Percentiles rank a stretch among this genome's conserved stretches.
Conservation (phyloP, 2,113 vertebrate species). For the Taurulus bubalis region DNA sequence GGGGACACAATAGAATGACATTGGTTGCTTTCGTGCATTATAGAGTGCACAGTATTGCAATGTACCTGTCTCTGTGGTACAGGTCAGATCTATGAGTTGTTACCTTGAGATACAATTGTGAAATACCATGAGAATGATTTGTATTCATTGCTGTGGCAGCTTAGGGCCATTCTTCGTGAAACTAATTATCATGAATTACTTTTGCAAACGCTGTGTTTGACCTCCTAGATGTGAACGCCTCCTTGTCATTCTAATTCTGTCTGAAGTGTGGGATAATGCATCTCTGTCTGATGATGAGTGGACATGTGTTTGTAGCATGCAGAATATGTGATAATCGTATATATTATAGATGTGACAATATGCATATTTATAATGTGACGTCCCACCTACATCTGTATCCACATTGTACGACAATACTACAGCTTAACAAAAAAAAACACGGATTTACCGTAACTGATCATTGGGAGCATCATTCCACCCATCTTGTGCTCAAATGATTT, state of each 20-base stretch:
- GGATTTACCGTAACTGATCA: neutral
- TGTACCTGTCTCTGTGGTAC: neutral
- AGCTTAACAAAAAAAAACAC: neutral
- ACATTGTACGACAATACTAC: neutral
- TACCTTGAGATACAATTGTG: neutral
- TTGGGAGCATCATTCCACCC: neutral
- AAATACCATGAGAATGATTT: constrained; percentile 21
- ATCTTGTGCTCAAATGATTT: constrained; percentile 12
- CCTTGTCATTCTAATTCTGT: constrained; percentile 15
- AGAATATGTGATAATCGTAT: constrained; percentile 14
- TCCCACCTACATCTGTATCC: constrained; percentile 14
- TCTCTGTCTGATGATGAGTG: neutral
- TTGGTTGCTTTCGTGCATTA: neutral
- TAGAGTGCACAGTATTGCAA: neutral
- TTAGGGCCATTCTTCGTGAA: neutral
- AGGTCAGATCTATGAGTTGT: constrained; percentile 6
- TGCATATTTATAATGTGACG: neutral
- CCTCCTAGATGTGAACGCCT: constrained; percentile 4
- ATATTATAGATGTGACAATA: constrained; percentile 17
- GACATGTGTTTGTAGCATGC: constrained; percentile 9
- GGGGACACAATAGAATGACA: neutral
- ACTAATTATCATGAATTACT: constrained; percentile 33
- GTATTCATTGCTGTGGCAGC: neutral
- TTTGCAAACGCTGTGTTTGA: constrained; percentile 5
- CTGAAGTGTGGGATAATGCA: constrained; percentile 21